phyloP scores from a whole-genome alignment of 2,888 invertebrate species.

The Drosophila gaucha region DNA sequence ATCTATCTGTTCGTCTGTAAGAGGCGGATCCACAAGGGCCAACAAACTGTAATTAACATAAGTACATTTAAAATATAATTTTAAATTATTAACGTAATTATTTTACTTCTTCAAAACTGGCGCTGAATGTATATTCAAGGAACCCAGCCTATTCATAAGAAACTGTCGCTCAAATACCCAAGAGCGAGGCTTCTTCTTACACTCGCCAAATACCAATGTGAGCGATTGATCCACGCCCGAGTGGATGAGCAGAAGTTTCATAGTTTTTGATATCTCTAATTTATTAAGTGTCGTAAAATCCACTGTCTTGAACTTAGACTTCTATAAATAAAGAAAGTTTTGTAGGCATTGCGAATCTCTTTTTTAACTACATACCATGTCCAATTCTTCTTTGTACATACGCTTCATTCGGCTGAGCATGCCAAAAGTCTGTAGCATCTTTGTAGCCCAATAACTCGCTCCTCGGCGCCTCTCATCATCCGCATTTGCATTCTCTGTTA shows the following conservation, averaged over 20 bases:
- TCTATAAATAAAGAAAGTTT: conserved; percentile 55
- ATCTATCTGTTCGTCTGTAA: conserved; percentile 51
- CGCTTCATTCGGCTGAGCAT: conserved; percentile 81
- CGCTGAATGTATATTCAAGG: conserved; percentile 70
- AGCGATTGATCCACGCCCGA: conserved; percentile 71
- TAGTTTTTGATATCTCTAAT: conserved; percentile 65
- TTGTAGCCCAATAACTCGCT: conserved; percentile 82
- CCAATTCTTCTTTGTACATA: conserved; percentile 77
- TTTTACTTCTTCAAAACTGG: conserved; percentile 75
- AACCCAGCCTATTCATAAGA: conserved; percentile 63
- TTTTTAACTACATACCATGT: conserved; percentile 65
- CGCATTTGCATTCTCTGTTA: conserved; percentile 75
- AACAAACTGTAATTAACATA: conserved; percentile 65
- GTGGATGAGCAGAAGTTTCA: conserved; percentile 69
- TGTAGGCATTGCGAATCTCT: neutral
- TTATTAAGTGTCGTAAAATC: conserved; percentile 72
- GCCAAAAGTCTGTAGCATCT: conserved; percentile 77
- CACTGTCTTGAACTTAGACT: conserved; percentile 60
- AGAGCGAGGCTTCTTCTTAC: conserved; percentile 74
- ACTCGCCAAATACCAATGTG: conserved; percentile 81
- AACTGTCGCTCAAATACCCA: conserved; percentile 78
- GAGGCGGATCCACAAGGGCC: conserved; percentile 71
- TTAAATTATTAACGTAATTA: neutral
- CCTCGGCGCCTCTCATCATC: conserved; percentile 61
- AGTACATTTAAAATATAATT: neutral